A percentile compares a stretch with the other conserved stretches of the same genome.
Evolutionary conservation across 2,888 invertebrate genomes (phyloP).

Genomic region (Cantharis flavilabris): DNA sequence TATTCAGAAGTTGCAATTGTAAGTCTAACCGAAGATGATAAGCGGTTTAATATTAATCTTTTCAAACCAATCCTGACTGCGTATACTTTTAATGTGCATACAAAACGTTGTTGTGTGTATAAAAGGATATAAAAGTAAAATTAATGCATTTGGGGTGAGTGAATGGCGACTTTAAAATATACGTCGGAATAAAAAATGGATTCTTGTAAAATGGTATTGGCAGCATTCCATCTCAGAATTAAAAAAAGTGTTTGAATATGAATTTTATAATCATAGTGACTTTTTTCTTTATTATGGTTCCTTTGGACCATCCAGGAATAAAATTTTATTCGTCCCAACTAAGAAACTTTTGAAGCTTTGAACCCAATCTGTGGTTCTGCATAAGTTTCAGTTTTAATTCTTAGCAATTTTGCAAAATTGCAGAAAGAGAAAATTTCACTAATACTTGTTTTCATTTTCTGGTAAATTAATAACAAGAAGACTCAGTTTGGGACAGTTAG

Average conservation of each 20-base stretch:
- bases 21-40: neutral
- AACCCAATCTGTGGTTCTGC: too few species aligned
- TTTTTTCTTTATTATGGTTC: neutral
- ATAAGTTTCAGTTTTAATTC: too few species aligned
- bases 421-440: too few species aligned
- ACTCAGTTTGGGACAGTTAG: too few species aligned
- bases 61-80: neutral
- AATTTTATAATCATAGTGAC: neutral
- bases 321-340: too few species aligned
- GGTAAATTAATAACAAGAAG: too few species aligned
- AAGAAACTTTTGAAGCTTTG: too few species aligned
- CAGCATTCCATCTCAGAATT: neutral
- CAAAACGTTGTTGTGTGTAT: neutral
- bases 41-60: neutral
- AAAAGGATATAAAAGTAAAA: neutral
- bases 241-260: neutral
- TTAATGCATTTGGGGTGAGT: neutral
- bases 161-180: neutral
- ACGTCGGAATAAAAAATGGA: neutral
- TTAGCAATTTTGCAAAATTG: too few species aligned
- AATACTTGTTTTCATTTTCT: too few species aligned
- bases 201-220: neutral
- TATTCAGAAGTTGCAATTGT: neutral
- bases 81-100: neutral
- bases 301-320: neutral